Conservation (phyloP, 1,140 invertebrate species). For the Lepidurus couesii region DNA sequence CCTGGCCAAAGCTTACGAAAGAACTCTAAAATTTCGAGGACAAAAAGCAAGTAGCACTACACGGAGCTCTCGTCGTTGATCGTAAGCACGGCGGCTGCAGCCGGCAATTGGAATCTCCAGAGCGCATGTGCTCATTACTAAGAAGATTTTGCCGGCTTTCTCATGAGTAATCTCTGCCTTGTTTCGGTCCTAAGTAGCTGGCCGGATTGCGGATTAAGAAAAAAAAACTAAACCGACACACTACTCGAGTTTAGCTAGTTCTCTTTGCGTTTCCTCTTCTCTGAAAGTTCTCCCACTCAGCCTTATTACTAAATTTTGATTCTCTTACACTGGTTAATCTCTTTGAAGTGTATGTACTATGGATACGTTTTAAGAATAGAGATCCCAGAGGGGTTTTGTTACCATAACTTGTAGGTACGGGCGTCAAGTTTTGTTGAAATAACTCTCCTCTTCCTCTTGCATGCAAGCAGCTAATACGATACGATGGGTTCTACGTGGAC, state of each 20-base stretch:
- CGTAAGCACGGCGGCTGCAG: background rate
- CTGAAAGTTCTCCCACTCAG: background rate
- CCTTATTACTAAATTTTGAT: background rate
- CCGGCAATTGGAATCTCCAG: background rate
- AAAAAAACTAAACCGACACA: background rate
- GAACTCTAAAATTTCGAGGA: background rate
- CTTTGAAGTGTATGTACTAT: background rate
- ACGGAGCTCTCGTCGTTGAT: slow-evolving; percentile 3
- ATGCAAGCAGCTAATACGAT: too few relatives aligned
- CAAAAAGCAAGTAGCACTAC: background rate
- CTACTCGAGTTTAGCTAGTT: background rate
- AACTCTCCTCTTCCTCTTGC: too few relatives aligned
- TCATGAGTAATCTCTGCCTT: background rate
- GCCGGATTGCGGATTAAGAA: background rate
- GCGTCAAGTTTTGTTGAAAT: too few relatives aligned
- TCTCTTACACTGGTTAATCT: background rate
- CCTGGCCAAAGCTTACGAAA: background rate
- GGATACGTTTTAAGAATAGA: background rate
- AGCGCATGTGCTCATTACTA: background rate
- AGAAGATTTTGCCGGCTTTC: slow-evolving; percentile 3
- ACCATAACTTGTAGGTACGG: too few relatives aligned
- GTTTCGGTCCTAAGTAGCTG: background rate
- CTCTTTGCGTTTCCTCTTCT: background rate
- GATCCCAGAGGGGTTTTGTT: too few relatives aligned
- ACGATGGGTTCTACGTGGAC: too few relatives aligned